Evolutionary conservation across 2,113 vertebrate genomes (phyloP), one percentile per base, ranked within the genome.

Genomic region (Bujurquina vittata): DNA sequence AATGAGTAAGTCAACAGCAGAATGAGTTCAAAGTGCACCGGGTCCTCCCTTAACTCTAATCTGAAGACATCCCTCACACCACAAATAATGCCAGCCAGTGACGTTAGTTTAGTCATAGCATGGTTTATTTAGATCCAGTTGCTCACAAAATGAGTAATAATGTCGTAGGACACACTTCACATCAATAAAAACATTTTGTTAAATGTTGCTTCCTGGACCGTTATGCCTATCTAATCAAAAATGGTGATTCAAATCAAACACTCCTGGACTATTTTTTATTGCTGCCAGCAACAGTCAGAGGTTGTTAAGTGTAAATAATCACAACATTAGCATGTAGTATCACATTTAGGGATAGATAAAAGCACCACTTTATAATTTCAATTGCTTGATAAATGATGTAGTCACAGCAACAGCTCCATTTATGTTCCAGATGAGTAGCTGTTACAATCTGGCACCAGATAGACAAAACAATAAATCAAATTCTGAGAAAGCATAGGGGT

Each of bases 1-100:
- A 91, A 93, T 92, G 92, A 88, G 88, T 62, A 85, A 89, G 82
- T 91, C 90, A 94, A 92, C 89, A 91, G 84, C 77, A 76, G 83
- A 80, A 65, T 75, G 77, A 81, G 92, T 88, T 92, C 92, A 94
- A 94, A 92, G 93, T 94, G 86, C 92, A 84, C 80, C 22, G 77
- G 73, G 85, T 90, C 79, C 90, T 91, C 81, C 84, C 80, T 89
- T 88, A 46, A 7, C 73, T 83, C 80, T 88, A 84, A 87, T 88
- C 84, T 81, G 72, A 63, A 89, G 85, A 86, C 73, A 72, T 88
- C 77, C 73, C 59, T 31, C 74, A 55, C 74, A 62, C 18, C 9
- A 57, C 35, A 56, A 52, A 75, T 79, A 84, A 84, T 78, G 52
- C 56, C 29, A 77, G 46, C 84, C 74, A 79, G 46, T 65, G 22